These are phyloP conservation scores for Caligus rogercresseyi DNA, from an alignment of 1,140 invertebrate species.

Conservation along the genomic window DNA sequence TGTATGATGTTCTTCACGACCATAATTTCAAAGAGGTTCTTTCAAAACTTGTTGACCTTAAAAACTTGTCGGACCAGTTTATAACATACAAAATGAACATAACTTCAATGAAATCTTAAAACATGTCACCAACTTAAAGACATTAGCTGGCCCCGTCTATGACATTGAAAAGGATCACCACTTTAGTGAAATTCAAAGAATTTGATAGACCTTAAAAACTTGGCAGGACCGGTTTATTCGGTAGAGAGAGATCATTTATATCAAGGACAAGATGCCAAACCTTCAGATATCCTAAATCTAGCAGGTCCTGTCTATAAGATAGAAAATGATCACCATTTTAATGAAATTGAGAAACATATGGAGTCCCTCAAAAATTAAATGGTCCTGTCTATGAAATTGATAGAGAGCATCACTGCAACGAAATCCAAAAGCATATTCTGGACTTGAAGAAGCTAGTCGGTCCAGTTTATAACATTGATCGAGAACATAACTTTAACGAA, in stretches of 20 bases:
- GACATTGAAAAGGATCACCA: constrained; percentile 5
- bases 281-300: background rate
- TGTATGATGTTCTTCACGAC: constrained; percentile 5
- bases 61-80: constrained; percentile 14
- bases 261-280: background rate
- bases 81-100: constrained; percentile 10
- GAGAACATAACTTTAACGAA: constrained; percentile 17
- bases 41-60: background rate
- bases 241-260: constrained; percentile 2
- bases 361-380: constrained; percentile 5
- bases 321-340: background rate
- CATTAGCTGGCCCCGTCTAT: constrained; percentile 12
- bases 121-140: background rate
- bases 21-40: constrained; percentile 14
- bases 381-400: constrained; percentile 18
- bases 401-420: constrained; percentile 5
- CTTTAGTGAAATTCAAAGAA: constrained; percentile 2
- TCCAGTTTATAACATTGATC: constrained; percentile 14
- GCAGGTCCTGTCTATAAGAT: constrained; percentile 10
- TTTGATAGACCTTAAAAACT: constrained; percentile 8
- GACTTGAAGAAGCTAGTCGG: constrained; percentile 13
- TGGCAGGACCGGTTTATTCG: background rate
- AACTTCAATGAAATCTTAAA: constrained; percentile 11
- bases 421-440: constrained; percentile 5
- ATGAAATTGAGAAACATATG: constrained; percentile 4